Base-by-base conservation (phyloP, 1,140 invertebrate species). In the Achroia grisella region DNA sequence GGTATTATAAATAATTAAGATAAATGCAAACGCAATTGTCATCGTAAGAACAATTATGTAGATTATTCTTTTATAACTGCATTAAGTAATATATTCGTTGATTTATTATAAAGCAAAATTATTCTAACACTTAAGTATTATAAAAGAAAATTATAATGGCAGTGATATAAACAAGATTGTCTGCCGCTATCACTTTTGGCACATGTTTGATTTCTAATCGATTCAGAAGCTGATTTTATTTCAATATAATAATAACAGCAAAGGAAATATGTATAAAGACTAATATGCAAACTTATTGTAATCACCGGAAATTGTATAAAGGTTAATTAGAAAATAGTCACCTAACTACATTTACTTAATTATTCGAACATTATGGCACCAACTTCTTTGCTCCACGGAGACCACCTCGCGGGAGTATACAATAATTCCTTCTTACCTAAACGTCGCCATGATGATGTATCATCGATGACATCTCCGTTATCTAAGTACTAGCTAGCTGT, bases 281-380 rank as follows among this genome's bases (percentile, higher is more conserved):
- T 28, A 9, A 48, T 3, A 23, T 23, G 17, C 17, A 23, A 23
- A 23, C 2, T 23, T 6, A 23, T 23, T 6, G 17, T 2, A 3
- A 23, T 23, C 27, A 31, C 29, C 33, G 10, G 27, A 30, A 44
- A 30, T 48, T 40, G 17, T 34, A 27, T 12, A 42, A 46, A 52
- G 48, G 34, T 55, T 55, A 59, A 56, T 65, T 62, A 57, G 56
- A 54, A 49, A 73, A 65, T 61, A 68, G 47, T 59, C 62, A 51
- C 62, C 63, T 77, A 76, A 66, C 62, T 71, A 74, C 65, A 53
- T 56, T 52, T 60, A 59, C 67, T 60, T 69, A 44, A 47, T 53
- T 60, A 60, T 64, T 67, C 56, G 52, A 63, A 56, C 68, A 55
- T 68, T 79, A 79, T 79, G 75, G 75, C 75, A 79, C 75, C 69